Evolutionary conservation across 2,113 vertebrate species (phyloP), one percentile per base, ranked within the genome.

Genomic region (Barnardius zonarius): DNA sequence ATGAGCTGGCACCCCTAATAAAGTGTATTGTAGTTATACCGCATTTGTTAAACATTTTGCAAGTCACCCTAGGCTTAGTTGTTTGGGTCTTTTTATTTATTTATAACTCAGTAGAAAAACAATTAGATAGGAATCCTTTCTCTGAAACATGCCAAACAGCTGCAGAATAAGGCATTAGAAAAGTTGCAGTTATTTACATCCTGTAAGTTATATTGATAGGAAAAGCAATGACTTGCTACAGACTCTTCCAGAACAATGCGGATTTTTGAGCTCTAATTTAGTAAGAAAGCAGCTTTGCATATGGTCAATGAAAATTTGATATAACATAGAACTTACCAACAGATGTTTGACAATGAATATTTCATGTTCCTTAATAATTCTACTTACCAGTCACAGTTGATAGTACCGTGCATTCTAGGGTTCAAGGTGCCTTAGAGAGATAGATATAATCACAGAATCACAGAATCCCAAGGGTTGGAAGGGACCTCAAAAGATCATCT

Each of bases 291-390:
- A 90, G 62, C 79, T 94, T 95, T 96, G 70, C 86, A 83, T 96
- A 89, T 94, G 92, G 92, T 93, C 83, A 92, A 94, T 95, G 90
- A 96, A 97, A 96, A 90, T 92, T 95, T 95, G 81, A 94, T 96
- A 88, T 19, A 83, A 33, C 59, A 48, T 67, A 76, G 78, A 92
- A 87, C 66, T 88, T 93, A 78, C 49, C 84, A 88, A 52, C 95
- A 97, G 90, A 92, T 96, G 90, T 90, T 90, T 95, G 81, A 88
- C 80, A 85, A 90, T 94, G 43, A 96, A 94, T 95, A 92, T 96
- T 95, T 96, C 81, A 92, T 95, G 20, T 86, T 88, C 85, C 84
- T 92, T 96, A 95, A 91, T 96, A 94, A 93, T 93, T 88, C 83
- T 90, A 55, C 82, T 90, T 64, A 76, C 57, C 41, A 89, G 49